Evolutionary conservation across 2,888 invertebrate species (phyloP).

Genomic region (Dendrolimus houi): DNA sequence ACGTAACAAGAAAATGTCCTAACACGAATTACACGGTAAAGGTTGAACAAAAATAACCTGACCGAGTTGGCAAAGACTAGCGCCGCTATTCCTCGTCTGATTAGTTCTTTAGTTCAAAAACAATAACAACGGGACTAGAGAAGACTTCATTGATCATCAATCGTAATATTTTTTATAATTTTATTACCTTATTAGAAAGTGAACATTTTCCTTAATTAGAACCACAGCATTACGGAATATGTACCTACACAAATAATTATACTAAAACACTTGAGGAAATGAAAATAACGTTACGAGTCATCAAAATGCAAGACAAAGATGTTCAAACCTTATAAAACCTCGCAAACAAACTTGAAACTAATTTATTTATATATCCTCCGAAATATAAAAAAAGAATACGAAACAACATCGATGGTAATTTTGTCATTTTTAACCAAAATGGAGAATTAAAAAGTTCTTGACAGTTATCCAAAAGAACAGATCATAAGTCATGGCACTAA

Average conservation of each 20-base stretch:
- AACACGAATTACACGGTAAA: conserved; percentile 13
- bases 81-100: conserved; percentile 29
- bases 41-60: conserved; percentile 42
- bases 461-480: conserved; percentile 27
- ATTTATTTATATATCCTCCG: too few species aligned
- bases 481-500: conserved; percentile 16
- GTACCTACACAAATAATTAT: too few species aligned
- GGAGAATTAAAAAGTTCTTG: conserved; percentile 30
- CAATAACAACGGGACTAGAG: too few species aligned
- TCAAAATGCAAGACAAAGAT: conserved; percentile 28
- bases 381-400: too few species aligned
- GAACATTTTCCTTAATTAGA: too few species aligned
- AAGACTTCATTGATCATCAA: too few species aligned
- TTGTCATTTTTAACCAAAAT: conserved; percentile 29
- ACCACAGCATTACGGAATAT: too few species aligned
- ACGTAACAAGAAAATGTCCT: conserved; percentile 18
- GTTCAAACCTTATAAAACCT: conserved; percentile 21
- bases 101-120: not conserved
- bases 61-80: conserved; percentile 53
- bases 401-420: too few species aligned
- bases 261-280: too few species aligned
- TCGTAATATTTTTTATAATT: too few species aligned
- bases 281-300: conserved; percentile 40
- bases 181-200: too few species aligned
- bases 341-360: conserved; percentile 24